Conservation (phyloP, 1,140 invertebrate genomes). For the Danaus melanippus region DNA sequence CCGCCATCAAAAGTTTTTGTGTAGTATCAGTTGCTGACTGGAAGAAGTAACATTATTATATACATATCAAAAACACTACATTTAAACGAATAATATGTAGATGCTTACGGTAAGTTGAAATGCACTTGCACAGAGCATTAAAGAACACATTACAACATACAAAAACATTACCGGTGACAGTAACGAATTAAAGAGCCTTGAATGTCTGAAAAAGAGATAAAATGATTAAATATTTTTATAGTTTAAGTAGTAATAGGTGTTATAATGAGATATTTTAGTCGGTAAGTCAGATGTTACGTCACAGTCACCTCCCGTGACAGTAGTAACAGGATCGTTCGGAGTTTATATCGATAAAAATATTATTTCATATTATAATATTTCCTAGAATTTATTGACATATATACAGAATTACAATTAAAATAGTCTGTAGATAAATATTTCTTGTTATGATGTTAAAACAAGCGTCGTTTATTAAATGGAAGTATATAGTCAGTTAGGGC, state of each 20-base stretch:
- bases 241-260: neutral
- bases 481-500: too few relatives aligned
- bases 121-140: conserved; percentile 54
- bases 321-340: conserved; percentile 9
- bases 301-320: conserved; percentile 6
- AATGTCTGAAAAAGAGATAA: conserved; percentile 44
- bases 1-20: conserved; percentile 49
- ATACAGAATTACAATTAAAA: too few relatives aligned
- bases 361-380: too few relatives aligned
- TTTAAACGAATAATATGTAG: neutral
- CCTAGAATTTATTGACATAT: too few relatives aligned
- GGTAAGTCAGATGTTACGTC: too few relatives aligned
- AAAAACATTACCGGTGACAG: conserved; percentile 58
- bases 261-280: too few relatives aligned
- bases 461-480: too few relatives aligned
- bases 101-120: conserved; percentile 53
- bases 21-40: conserved; percentile 38
- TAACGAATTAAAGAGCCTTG: conserved; percentile 50
- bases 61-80: conserved; percentile 3
- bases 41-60: conserved; percentile 17
- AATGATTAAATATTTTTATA: conserved; percentile 3
- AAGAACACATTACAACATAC: conserved; percentile 52
- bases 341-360: conserved; percentile 11
- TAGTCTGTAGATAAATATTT: too few relatives aligned
- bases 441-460: too few relatives aligned